Conservation (phyloP, 2,888 invertebrate genomes). For the Timema cristinae region DNA sequence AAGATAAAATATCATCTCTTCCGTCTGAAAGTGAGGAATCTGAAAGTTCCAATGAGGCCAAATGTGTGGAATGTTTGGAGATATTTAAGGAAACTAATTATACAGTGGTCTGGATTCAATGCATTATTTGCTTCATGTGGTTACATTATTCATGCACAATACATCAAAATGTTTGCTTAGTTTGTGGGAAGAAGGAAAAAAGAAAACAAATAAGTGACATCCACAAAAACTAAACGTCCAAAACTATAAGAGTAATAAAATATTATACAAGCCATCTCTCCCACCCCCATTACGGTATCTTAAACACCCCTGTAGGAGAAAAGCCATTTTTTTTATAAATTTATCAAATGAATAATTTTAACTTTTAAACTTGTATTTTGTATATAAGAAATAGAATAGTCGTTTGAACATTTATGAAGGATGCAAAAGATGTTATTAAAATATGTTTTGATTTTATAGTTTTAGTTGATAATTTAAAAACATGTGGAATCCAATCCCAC, state of each 20-base stretch:
- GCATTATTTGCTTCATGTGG: not conserved
- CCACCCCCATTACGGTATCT: slow-evolving; percentile 3
- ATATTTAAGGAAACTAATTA: slow-evolving; percentile 9
- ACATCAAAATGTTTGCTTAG: not conserved
- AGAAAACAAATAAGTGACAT: not conserved
- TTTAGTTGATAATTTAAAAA: not conserved
- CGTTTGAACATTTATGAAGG: no score
- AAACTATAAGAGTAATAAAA: not conserved
- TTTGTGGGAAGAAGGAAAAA: not conserved
- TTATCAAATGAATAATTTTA: not conserved
- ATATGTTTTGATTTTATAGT: not conserved
- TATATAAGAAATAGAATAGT: no score
- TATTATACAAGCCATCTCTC: slow-evolving; percentile 8
- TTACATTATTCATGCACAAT: slow-evolving; percentile 8
- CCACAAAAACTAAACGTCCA: no score
- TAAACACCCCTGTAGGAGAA: slow-evolving; percentile 6
- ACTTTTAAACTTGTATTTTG: not conserved
- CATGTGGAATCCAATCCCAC: not conserved
- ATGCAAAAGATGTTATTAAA: not conserved
- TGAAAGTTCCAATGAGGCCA: not conserved
- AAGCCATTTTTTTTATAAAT: not conserved
- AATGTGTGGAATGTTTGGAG: slow-evolving; percentile 11
- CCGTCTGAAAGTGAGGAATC: not conserved
- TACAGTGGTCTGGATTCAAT: slow-evolving; percentile 14
- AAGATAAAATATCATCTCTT: not conserved